Evolutionary conservation across 30 jellyfish, hydroid and myxozoan species (phyloP).

Genomic region (Pseudorhiza aurosa): DNA sequence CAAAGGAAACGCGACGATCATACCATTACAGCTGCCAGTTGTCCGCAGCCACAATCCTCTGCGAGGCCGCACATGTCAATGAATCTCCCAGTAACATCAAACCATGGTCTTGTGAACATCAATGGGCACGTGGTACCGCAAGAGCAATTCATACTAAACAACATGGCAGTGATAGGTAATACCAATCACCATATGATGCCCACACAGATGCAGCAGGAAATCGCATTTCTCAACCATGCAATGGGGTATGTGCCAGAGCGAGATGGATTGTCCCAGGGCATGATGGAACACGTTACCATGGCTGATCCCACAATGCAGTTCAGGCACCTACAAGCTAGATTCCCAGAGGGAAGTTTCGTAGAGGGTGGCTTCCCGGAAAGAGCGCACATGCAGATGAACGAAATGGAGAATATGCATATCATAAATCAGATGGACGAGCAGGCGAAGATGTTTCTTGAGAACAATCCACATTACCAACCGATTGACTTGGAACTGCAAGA

Average conservation of each 20-base stretch:
- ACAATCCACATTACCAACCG: slow-evolving; percentile 93
- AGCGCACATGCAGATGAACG: slow-evolving; percentile 64
- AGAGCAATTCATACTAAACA: slow-evolving; percentile 85
- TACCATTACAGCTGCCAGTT: not conserved
- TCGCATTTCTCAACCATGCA: slow-evolving; percentile 91
- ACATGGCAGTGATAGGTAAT: slow-evolving; percentile 76
- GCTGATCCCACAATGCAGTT: slow-evolving; percentile 72
- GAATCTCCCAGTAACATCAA: slow-evolving; percentile 36
- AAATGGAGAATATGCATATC: slow-evolving; percentile 54
- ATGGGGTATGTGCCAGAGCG: slow-evolving; percentile 90
- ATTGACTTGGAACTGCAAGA: slow-evolving; percentile 96
- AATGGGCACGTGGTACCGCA: slow-evolving; percentile 63
- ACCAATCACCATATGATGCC: slow-evolving; percentile 69
- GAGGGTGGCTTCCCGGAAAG: slow-evolving; percentile 68
- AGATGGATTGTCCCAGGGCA: slow-evolving; percentile 61
- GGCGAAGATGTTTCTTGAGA: slow-evolving; percentile 83
- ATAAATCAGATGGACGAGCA: slow-evolving; percentile 75
- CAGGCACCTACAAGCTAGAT: slow-evolving; percentile 56
- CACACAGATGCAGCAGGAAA: slow-evolving; percentile 89
- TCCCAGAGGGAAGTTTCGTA: slow-evolving; percentile 56
- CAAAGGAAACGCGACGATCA: slow-evolving; percentile 14
- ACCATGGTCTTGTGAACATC: slow-evolving; percentile 61
- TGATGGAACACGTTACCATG: slow-evolving; percentile 67
- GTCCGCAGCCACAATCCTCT: slow-evolving; percentile 36
- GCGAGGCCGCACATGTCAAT: slow-evolving; percentile 46